These are phyloP conservation scores for Pungitius pungitius DNA, from an alignment of 2,113 vertebrate species.

Conservation along the genomic window DNA sequence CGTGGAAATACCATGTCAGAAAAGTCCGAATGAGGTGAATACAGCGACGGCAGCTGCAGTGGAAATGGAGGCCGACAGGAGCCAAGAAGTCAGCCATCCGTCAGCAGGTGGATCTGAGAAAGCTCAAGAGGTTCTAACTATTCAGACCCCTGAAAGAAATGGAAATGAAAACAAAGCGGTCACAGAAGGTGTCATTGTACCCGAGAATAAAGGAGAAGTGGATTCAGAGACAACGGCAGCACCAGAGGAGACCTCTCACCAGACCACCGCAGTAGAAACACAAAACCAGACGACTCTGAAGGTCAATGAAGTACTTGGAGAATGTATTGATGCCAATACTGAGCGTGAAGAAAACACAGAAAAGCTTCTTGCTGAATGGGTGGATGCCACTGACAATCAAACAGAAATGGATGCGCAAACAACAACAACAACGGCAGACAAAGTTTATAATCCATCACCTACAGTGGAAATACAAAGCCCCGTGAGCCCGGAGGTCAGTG, in stretches of 20 bases:
- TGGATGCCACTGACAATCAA: slow-evolving; percentile 15
- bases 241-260: slow-evolving; percentile 29
- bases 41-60: neutral
- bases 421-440: slow-evolving; percentile 3
- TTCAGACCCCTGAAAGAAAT: neutral
- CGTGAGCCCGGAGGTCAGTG: slow-evolving; percentile 13
- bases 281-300: slow-evolving; percentile 25
- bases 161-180: slow-evolving; percentile 13
- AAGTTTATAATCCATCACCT: neutral
- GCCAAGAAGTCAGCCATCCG: neutral
- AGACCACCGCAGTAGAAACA: slow-evolving; percentile 9
- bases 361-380: neutral
- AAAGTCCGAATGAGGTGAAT: neutral
- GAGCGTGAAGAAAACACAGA: slow-evolving; percentile 11
- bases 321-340: neutral
- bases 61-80: neutral
- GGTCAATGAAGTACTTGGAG: slow-evolving; percentile 14
- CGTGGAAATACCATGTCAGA: neutral
- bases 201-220: slow-evolving; percentile 19
- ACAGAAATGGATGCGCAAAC: slow-evolving; percentile 9
- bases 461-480: slow-evolving; percentile 11
- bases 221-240: slow-evolving; percentile 17
- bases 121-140: slow-evolving; percentile 11
- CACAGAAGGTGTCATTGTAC: neutral
- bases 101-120: neutral